phyloP scores from a whole-genome alignment of 2,113 vertebrate species.

The Menidia beryllina region DNA sequence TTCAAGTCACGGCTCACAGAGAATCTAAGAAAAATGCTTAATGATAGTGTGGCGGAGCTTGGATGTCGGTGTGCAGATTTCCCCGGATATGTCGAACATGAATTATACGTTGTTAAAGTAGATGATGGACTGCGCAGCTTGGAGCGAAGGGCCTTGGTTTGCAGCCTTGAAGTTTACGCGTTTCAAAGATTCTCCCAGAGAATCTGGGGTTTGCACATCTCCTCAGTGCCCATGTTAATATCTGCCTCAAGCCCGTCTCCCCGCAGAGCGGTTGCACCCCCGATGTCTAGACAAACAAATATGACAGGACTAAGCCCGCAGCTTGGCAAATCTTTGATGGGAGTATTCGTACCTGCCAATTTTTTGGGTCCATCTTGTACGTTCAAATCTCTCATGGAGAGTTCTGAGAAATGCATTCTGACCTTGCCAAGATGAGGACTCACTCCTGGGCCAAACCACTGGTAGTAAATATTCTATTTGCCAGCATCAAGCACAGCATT shows the following conservation, averaged over 20 bases:
- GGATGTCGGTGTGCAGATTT: constrained; percentile 62
- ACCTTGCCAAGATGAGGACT: constrained; percentile 48
- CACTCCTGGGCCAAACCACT: constrained; percentile 64
- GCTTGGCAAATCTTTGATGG: constrained; percentile 43
- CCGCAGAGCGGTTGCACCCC: constrained; percentile 44
- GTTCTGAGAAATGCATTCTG: constrained; percentile 58
- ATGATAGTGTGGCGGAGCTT: constrained; percentile 59
- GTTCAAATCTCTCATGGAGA: constrained; percentile 45
- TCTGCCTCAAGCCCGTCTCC: constrained; percentile 32
- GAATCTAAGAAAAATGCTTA: constrained; percentile 55
- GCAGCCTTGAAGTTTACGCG: constrained; percentile 45
- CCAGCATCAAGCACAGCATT: constrained; percentile 60
- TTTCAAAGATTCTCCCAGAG: constrained; percentile 22
- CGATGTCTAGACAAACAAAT: constrained; percentile 70
- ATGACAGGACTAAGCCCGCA: constrained; percentile 53
- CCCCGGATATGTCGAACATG: constrained; percentile 72
- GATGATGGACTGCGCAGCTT: constrained; percentile 57
- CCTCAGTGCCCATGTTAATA: constrained; percentile 51
- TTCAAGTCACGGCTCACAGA: constrained; percentile 55
- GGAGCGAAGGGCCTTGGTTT: constrained; percentile 45
- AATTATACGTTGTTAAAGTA: constrained; percentile 73
- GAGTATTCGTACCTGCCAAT: constrained; percentile 68
- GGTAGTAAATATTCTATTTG: constrained; percentile 64
- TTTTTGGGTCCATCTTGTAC: constrained; percentile 43
- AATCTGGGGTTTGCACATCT: constrained; percentile 22